Base-by-base conservation (phyloP, 2,888 invertebrate species). In the Malacosoma neustria region DNA sequence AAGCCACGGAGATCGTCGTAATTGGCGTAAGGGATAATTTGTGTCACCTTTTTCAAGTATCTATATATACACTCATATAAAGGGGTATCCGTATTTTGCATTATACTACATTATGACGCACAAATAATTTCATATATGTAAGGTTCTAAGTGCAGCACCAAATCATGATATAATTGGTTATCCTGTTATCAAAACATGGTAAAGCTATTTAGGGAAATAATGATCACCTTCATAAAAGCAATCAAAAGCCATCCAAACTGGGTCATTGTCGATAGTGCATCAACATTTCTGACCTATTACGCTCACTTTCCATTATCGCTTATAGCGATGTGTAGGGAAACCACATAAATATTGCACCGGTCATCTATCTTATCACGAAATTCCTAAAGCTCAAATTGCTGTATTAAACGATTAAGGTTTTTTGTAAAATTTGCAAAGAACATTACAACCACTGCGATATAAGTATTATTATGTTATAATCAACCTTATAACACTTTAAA, bases 311-410 rank as follows among this genome's bases (percentile, higher is more conserved):
- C 22, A 34, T 29, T 34, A 29, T 22, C 22, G 22, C 22, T 22
- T 5, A 22, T 7, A 22, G 9, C 22, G n/a, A n/a, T n/a, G 22
- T 5, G 3, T 22, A 22, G 22, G 6, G 9, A 22, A 22, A 5
- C 22, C 22, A 22, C 22, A 22, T 22, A 22, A 22, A 6, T 22
- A 22, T 47, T 43, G 47, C 50, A 42, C 32, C 42, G 37, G 38
- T 40, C 36, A 42, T 43, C 51, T 59, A 59, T 65, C 62, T 69
- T 68, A 69, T 68, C 62, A 56, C 54, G 39, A 54, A 45, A 54
- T 22, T 43, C 48, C 42, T 44, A 70, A 61, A 68, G 70, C 54
- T 53, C 56, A 66, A 58, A 63, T 53, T 65, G 58, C 61, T 51
- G 61, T 61, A 58, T 42, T 40, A 48, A 51, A 50, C 45, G 53